These are phyloP conservation scores for Mesorhabditis spiculigera DNA, from an alignment of 2,888 invertebrate species.

Conservation along the genomic window DNA sequence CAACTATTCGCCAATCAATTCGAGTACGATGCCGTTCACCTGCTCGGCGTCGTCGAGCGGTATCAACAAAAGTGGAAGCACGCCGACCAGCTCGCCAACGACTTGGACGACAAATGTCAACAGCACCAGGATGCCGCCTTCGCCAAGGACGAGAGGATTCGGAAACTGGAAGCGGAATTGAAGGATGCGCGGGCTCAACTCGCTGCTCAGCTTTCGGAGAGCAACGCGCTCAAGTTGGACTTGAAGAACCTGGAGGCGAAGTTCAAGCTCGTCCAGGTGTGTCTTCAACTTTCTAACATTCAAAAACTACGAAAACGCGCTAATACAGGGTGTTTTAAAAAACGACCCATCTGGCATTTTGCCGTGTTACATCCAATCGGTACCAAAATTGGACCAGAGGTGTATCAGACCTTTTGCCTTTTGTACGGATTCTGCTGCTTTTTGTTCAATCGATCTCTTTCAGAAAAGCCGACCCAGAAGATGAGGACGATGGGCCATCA, in stretches of 20 bases:
- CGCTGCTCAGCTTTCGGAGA: constrained; percentile 28
- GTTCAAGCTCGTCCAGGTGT: constrained; percentile 26
- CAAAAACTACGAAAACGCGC: too few species aligned
- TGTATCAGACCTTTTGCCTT: too few species aligned
- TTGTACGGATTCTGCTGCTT: too few species aligned
- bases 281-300: too few species aligned
- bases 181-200: constrained; percentile 35
- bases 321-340: too few species aligned
- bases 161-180: constrained; percentile 23
- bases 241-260: constrained; percentile 26
- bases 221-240: constrained; percentile 31
- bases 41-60: not conserved
- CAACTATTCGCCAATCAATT: not conserved
- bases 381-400: too few species aligned
- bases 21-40: not conserved
- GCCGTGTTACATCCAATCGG: too few species aligned
- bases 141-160: not conserved
- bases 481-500: constrained; percentile 60
- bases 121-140: not conserved
- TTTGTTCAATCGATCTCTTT: too few species aligned
- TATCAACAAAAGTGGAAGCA: not conserved
- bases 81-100: not conserved
- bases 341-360: too few species aligned
- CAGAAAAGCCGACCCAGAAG: constrained; percentile 34
- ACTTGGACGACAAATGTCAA: not conserved